phyloP scores from a whole-genome alignment of 2,797 vertebrate genomes.

The Amblyopsis hoosieri region DNA sequence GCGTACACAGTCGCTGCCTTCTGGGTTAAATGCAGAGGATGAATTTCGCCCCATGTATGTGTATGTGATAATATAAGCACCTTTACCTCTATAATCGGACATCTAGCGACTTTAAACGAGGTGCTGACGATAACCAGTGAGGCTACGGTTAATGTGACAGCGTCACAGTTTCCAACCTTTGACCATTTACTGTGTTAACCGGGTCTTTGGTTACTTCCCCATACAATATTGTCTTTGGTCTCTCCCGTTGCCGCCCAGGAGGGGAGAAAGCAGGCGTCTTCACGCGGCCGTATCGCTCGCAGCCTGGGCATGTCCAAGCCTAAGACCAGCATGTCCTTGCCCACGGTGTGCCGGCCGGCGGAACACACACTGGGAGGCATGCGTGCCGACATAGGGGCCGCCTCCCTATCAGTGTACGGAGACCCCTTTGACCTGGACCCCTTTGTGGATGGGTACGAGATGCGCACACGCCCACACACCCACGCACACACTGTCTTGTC shows the following conservation, averaged over 20 bases:
- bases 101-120: no score
- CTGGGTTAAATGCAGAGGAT: no score
- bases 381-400: constrained; percentile 93
- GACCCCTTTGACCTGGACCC: constrained; percentile 90
- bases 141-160: no score
- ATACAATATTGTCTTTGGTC: neutral
- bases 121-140: no score
- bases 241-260: constrained; percentile 26
- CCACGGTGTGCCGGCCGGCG: constrained; percentile 81
- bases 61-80: no score
- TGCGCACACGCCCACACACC: neutral
- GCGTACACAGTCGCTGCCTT: no score
- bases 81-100: no score
- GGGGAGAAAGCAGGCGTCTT: constrained; percentile 71
- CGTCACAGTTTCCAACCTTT: no score
- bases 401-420: constrained; percentile 92
- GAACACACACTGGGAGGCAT: constrained; percentile 88
- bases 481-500: neutral
- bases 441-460: constrained; percentile 78
- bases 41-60: no score
- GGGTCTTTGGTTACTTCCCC: neutral
- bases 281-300: constrained; percentile 86
- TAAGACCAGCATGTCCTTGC: constrained; percentile 76
- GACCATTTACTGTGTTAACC: neutral
- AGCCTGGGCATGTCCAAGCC: constrained; percentile 84